phyloP scores from a whole-genome alignment of 2,888 invertebrate species.

The Tortricodes alternella region DNA sequence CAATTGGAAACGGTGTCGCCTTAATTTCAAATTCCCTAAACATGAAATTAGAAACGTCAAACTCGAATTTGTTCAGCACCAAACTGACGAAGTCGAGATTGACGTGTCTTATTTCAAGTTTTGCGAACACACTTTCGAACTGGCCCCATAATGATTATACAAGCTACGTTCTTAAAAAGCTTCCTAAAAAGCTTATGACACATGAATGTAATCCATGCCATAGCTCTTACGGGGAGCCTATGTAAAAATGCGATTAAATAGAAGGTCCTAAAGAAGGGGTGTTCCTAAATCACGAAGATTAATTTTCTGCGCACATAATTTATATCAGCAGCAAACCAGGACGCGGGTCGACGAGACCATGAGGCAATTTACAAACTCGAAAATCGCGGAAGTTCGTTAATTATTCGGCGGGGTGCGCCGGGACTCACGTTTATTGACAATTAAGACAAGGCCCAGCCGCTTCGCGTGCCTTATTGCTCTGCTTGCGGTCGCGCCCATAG shows the following conservation, averaged over 20 bases:
- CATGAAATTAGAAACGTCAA: too few species aligned
- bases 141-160: too few species aligned
- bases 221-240: constrained; percentile 15
- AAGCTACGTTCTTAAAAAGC: constrained; percentile 7
- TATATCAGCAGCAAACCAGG: constrained; percentile 75
- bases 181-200: constrained; percentile 19
- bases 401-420: constrained; percentile 72
- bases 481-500: constrained; percentile 52
- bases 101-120: too few species aligned
- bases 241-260: constrained; percentile 48
- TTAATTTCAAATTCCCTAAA: too few species aligned
- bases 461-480: constrained; percentile 67
- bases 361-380: constrained; percentile 82
- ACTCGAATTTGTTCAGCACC: too few species aligned
- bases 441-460: constrained; percentile 72
- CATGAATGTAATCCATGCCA: constrained; percentile 20
- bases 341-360: constrained; percentile 77
- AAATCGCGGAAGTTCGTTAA: constrained; percentile 82
- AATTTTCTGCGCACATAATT: constrained; percentile 79
- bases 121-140: too few species aligned
- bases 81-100: too few species aligned
- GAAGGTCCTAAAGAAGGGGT: constrained; percentile 58
- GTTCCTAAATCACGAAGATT: constrained; percentile 75
- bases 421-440: constrained; percentile 80
- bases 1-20: too few species aligned